Evolutionary conservation across 2,113 vertebrate genomes (phyloP), one percentile per base, ranked within the genome.

Genomic region (Pachyramphus minor): DNA sequence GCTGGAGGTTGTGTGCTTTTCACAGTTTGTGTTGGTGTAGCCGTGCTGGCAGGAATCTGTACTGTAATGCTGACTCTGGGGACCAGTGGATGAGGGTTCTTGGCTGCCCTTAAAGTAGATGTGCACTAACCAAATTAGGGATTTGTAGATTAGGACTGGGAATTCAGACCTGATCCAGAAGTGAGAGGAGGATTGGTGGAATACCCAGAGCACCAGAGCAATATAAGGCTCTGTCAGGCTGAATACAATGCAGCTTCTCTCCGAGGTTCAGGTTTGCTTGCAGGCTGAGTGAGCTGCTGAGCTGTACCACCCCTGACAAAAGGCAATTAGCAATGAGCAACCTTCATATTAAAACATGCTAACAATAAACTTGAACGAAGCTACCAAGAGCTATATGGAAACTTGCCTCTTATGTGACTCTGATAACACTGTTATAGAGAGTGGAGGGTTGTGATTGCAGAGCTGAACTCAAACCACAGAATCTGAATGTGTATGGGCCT

Each of bases 161-260:
- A 96, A 37, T 66, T 93, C 60, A 87, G 88, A 27, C 42, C 49
- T 75, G 52, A 60, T 92, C 69, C 73, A 93, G 76, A 83, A 88
- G 68, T 62, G 84, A 68, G 86, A 50, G 52, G 52, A 83, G 66
- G 58, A 56, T 80, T 13, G 25, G 56, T 72, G 73, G 64, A 96
- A 94, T 94, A 67, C 88, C 66, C 93, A 93, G 66, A 84, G 93
- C 96, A 93, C 28, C 93, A 90, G 45, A 95, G 93, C 96, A 95
- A 79, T 96, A 89, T 92, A 45, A 71, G 86, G 4, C 44, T 67
- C 76, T 72, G 90, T 90, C 93, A 93, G 87, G 66, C 66, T 82
- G 52, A 89, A 79, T 79, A 20, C 62, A 42, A 85, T 55, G 56
- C 55, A 86, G 64, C 52, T 78, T 88, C 56, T 93, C 75, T 81